phyloP scores from a whole-genome alignment of 1,140 invertebrate species.

The Trachelipus rathkii region DNA sequence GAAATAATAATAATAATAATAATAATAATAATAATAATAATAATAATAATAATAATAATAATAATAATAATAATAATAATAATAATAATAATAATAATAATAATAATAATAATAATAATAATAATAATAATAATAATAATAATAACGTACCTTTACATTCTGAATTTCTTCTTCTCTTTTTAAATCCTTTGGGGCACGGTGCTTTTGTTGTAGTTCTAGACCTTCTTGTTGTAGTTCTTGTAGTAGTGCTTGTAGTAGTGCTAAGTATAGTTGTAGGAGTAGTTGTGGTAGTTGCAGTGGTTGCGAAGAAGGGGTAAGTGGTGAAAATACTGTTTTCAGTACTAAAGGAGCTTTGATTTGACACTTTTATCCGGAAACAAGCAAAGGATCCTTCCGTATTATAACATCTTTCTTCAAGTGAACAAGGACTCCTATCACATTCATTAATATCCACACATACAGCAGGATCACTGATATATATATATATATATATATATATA shows the following conservation, averaged over 20 bases:
- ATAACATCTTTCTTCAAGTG: constrained; percentile 53
- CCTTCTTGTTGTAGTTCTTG: not conserved
- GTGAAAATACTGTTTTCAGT: too few relatives aligned
- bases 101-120: too few relatives aligned
- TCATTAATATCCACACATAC: constrained; percentile 55
- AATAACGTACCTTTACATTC: not conserved
- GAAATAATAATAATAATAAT: too few relatives aligned
- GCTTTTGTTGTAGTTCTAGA: not conserved
- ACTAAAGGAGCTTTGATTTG: too few relatives aligned
- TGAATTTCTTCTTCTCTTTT: not conserved
- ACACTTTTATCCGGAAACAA: constrained; percentile 47
- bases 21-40: too few relatives aligned
- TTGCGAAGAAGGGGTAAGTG: not conserved
- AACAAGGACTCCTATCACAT: constrained; percentile 52
- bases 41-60: too few relatives aligned
- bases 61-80: not conserved
- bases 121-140: too few relatives aligned
- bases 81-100: too few relatives aligned
- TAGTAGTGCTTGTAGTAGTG: too few relatives aligned
- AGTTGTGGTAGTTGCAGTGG: not conserved
- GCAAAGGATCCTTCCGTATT: constrained; percentile 59
- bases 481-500: constrained; percentile 4
- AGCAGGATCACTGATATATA: constrained; percentile 2
- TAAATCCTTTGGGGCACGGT: not conserved
- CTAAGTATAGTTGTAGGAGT: not conserved